These are phyloP conservation scores for Papio anubis DNA, from an alignment of 2,113 vertebrate genomes.

Conservation along the genomic window DNA sequence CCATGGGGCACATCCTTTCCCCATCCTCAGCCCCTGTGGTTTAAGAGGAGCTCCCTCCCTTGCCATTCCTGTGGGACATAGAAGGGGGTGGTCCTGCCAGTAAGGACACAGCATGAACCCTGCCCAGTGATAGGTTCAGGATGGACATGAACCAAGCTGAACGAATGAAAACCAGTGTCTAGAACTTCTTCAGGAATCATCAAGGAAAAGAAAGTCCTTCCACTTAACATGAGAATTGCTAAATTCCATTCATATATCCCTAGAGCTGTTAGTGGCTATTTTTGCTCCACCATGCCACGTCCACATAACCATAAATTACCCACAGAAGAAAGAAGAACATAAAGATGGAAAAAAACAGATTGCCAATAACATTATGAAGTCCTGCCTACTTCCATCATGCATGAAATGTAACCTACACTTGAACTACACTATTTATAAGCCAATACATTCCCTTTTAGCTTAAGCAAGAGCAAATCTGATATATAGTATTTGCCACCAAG, in stretches of 20 bases:
- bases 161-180: background rate
- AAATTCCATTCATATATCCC: background rate
- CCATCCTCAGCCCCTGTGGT: background rate
- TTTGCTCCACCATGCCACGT: background rate
- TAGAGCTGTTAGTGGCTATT: background rate
- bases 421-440: background rate
- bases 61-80: background rate
- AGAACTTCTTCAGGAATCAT: background rate
- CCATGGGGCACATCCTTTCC: background rate
- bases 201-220: background rate
- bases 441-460: background rate
- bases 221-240: background rate
- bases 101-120: background rate
- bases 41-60: background rate
- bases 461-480: background rate
- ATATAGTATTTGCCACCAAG: background rate
- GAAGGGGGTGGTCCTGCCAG: too few species aligned
- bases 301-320: background rate
- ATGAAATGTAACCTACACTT: background rate
- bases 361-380: background rate
- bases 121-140: background rate
- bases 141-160: background rate
- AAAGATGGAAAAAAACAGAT: background rate
- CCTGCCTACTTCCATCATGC: background rate
- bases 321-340: conserved; percentile 6